phyloP scores from a whole-genome alignment of 2,797 vertebrate genomes.

The Notolabrus celidotus region DNA sequence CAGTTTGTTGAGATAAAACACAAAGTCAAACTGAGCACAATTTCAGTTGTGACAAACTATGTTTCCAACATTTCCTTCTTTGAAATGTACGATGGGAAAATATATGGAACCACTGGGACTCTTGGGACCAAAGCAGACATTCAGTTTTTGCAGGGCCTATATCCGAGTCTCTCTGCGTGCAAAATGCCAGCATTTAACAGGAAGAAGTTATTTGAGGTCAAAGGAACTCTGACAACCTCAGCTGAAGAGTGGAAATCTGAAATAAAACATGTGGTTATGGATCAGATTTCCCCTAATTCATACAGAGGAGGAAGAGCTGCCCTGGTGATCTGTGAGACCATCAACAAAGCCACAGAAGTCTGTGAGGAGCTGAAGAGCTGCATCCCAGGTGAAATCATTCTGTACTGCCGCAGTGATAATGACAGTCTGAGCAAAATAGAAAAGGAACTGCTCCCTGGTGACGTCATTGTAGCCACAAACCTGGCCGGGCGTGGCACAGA shows the following conservation, averaged over 20 bases:
- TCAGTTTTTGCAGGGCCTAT: conserved; percentile 32
- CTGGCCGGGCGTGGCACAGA: conserved; percentile 56
- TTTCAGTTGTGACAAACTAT: conserved; percentile 68
- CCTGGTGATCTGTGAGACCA: conserved; percentile 51
- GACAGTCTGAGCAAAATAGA: conserved; percentile 38
- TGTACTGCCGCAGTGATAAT: conserved; percentile 37
- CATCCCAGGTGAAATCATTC: conserved; percentile 27
- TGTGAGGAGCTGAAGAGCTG: conserved; percentile 27
- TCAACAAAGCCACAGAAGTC: conserved; percentile 45
- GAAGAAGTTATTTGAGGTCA: conserved; percentile 62
- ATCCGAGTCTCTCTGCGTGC: conserved; percentile 27
- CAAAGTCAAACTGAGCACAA: conserved; percentile 59
- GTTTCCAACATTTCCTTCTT: conserved; percentile 70
- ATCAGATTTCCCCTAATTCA: conserved; percentile 30
- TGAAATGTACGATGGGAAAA: conserved; percentile 56
- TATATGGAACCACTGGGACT: conserved; percentile 67
- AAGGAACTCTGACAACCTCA: conserved; percentile 24
- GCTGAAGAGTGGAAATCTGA: conserved; percentile 48
- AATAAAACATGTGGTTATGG: conserved; percentile 31
- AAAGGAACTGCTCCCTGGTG: conserved; percentile 40
- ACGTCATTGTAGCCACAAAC: conserved; percentile 72
- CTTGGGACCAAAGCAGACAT: conserved; percentile 38
- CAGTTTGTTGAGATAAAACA: conserved; percentile 78
- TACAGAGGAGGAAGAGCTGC: conserved; percentile 38
- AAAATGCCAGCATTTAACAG: conserved; percentile 65